Evolutionary conservation across 2,113 vertebrate species (phyloP).

Genomic region (Oxygymnocypris stewartii): DNA sequence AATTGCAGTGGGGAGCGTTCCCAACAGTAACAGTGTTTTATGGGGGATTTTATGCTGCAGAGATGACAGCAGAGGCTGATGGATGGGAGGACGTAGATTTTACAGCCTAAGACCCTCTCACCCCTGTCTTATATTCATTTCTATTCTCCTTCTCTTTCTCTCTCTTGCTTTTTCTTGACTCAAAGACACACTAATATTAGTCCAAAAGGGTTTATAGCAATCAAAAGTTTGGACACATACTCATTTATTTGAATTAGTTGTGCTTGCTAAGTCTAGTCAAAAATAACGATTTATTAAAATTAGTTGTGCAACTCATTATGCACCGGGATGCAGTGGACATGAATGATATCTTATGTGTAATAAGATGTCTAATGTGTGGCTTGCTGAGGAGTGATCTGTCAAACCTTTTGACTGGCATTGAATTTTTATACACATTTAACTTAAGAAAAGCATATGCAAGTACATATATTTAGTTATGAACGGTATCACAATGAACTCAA

Average conservation of each 20-base stretch:
- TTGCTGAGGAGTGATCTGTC: not conserved
- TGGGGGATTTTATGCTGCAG: constrained; percentile 65
- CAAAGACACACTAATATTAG: not conserved
- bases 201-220: not conserved
- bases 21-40: constrained; percentile 73
- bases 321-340: not conserved
- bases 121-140: constrained; percentile 52
- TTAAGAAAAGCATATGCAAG: not conserved
- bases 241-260: not conserved
- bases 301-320: not conserved
- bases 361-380: not conserved
- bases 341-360: not conserved
- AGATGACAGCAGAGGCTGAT: constrained; percentile 70
- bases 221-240: not conserved
- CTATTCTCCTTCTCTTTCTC: constrained; percentile 27
- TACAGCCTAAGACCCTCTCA: constrained; percentile 62
- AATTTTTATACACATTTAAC: not conserved
- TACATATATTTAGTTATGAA: not conserved
- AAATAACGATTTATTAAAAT: not conserved
- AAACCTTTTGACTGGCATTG: not conserved
- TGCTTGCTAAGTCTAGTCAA: not conserved
- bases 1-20: constrained; percentile 72
- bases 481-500: not conserved
- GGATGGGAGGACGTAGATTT: constrained; percentile 62
- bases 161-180: too few relatives aligned